phyloP scores from a whole-genome alignment of 2,113 vertebrate genomes.

The Melanocharis versteri region DNA sequence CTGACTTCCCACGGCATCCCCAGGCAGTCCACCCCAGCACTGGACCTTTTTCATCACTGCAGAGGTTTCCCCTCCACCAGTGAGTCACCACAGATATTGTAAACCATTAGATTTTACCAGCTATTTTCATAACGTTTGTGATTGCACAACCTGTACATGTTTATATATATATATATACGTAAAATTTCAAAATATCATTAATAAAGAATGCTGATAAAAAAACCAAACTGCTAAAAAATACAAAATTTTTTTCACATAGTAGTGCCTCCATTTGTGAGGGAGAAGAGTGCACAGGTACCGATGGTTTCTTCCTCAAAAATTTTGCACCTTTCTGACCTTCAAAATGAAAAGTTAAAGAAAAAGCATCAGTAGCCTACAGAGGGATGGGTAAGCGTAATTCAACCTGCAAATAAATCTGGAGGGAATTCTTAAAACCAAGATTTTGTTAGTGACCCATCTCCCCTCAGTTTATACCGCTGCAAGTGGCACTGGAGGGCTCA shows the following conservation, averaged over 20 bases:
- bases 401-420: not conserved
- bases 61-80: not conserved
- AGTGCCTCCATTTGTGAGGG: not conserved
- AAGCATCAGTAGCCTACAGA: not conserved
- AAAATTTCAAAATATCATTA: not conserved
- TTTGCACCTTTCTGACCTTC: not conserved
- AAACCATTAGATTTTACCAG: not conserved
- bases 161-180: not conserved
- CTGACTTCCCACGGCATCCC: not conserved
- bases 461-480: not conserved
- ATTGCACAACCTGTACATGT: not conserved
- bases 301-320: not conserved
- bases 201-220: not conserved
- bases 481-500: not conserved
- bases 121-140: fast-evolving
- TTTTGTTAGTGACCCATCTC: not conserved
- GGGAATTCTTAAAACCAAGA: not conserved
- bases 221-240: not conserved
- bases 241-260: not conserved
- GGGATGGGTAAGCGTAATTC: not conserved
- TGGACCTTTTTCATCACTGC: not conserved
- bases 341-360: not conserved
- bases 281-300: not conserved
- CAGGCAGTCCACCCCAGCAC: not conserved
- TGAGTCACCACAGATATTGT: not conserved